Conservation (phyloP, 2,888 invertebrate genomes). For the Athrips mouffetella region DNA sequence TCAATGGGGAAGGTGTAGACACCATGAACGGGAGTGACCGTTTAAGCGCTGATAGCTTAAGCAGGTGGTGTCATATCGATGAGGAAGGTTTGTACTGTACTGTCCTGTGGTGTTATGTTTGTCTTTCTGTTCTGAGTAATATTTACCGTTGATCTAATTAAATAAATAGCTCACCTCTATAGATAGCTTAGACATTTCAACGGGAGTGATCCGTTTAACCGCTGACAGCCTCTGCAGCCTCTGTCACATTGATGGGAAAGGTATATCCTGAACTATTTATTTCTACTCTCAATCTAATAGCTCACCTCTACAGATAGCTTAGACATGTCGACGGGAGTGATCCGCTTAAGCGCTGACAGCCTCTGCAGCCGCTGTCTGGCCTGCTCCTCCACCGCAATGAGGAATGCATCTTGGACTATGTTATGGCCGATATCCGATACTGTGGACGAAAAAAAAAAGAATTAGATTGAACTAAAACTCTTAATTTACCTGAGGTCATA, state of each 20-base stretch:
- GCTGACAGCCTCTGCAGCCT: conserved; percentile 90
- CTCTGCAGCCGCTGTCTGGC: conserved; percentile 94
- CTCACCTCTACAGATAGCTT: conserved; percentile 91
- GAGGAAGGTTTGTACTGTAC: too few relatives aligned
- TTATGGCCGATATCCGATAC: conserved; percentile 91
- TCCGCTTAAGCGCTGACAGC: conserved; percentile 93
- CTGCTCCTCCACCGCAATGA: conserved; percentile 98
- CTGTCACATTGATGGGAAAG: conserved; percentile 68
- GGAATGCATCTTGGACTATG: conserved; percentile 97
- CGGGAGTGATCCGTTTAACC: conserved; percentile 78
- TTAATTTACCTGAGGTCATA: too few relatives aligned
- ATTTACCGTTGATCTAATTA: too few relatives aligned
- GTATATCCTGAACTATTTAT: too few relatives aligned
- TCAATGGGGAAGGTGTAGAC: too few relatives aligned
- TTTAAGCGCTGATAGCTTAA: too few relatives aligned
- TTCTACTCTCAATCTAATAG: neutral
- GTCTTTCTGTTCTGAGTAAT: too few relatives aligned
- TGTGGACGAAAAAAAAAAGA: conserved; percentile 60
- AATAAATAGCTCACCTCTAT: too few relatives aligned
- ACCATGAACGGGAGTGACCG: too few relatives aligned
- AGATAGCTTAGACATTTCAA: neutral
- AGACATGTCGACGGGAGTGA: conserved; percentile 96
- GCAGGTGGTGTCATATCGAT: too few relatives aligned
- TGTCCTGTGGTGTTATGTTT: too few relatives aligned
- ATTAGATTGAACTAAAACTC: neutral